Base-by-base conservation (phyloP, 2,888 invertebrate species). In the Catocala fraxini region DNA sequence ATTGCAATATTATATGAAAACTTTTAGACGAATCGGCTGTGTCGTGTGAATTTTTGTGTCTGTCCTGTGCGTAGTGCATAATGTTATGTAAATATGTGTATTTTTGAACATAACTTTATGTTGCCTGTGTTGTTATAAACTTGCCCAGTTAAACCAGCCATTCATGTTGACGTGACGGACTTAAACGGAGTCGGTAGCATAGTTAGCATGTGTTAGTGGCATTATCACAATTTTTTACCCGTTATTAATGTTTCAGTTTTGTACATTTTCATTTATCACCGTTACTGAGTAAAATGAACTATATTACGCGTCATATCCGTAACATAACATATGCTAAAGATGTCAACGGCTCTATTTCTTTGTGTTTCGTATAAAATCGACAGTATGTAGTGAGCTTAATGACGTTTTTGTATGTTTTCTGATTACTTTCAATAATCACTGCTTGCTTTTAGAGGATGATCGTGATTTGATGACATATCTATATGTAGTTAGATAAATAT, bases 381-480 rank as follows among this genome's bases (percentile, higher is more conserved):
- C 61, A 62, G 54, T 62, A 33, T 49, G 46, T 49, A 70, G 61
- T 70, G 46, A 59, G 63, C 63, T 62, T 71, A 56, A 61, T 63
- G 25, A 59, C 53, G 45, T 56, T 52, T 59, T 11, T 66, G 15
- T 70, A 71, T 67, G 64, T 51, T 79, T 75, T 34, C 25, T 11
- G 13, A 35, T 47, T 65, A 54, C 13, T 73, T 68, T 70, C 42
- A 57, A 56, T 51, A 80, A 82, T 84, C 87, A 86, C 86, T 80
- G 92, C 93, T 92, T 89, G 92, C 89, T 89, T 87, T 82, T 90
- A 89, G 85, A 83, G 81, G 78, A 88, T 86, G 86, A 89, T 87
- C 89, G 93, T 93, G 93, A 93, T 92, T 89, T 86, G 85, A 91
- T 92, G 86, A 94, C 93, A 94, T 94, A 94, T 94, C 93, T 92